phyloP scores from a whole-genome alignment of 2,113 vertebrate species.

The Lepus americanus region DNA sequence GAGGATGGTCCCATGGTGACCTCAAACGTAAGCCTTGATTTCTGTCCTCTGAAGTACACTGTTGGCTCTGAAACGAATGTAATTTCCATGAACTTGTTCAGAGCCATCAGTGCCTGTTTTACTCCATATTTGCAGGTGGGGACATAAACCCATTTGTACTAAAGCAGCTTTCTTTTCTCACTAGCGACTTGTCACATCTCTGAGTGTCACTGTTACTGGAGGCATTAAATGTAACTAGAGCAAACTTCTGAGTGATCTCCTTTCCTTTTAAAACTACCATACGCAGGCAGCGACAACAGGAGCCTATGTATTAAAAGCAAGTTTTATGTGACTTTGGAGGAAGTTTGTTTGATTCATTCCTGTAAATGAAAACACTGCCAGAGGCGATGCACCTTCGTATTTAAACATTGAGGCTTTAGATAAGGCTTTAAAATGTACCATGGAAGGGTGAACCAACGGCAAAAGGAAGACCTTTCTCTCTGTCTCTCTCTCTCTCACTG shows the following conservation, averaged over 20 bases:
- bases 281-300: not conserved
- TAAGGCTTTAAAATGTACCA: accelerated
- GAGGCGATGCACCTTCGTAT: not conserved
- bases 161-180: not conserved
- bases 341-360: slow-evolving; percentile 14
- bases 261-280: not conserved
- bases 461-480: too few species aligned
- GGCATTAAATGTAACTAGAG: not conserved
- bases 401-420: not conserved
- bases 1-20: not conserved
- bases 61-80: not conserved
- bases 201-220: not conserved
- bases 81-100: not conserved
- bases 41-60: not conserved
- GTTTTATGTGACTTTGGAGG: not conserved
- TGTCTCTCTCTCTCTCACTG: too few species aligned
- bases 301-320: not conserved
- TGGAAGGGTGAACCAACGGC: too few species aligned
- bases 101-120: not conserved
- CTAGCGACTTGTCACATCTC: not conserved
- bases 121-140: not conserved
- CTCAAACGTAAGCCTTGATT: not conserved
- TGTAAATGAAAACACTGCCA: not conserved
- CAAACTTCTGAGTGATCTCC: slow-evolving; percentile 49
- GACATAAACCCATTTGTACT: not conserved